phyloP scores from a whole-genome alignment of 2,888 invertebrate species.

The Meghimatium bilineatum region DNA sequence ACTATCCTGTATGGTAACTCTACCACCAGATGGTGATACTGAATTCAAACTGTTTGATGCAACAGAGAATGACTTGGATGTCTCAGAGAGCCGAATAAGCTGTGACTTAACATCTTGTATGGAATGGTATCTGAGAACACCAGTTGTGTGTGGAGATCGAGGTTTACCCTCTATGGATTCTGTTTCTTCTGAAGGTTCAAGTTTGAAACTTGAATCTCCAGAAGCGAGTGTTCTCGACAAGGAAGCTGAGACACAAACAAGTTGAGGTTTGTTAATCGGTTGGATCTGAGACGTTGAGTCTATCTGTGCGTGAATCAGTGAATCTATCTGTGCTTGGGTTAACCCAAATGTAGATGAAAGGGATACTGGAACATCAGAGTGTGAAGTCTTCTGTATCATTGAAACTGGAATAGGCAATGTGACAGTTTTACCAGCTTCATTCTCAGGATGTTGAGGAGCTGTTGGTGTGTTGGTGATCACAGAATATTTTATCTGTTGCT shows the following conservation, averaged over 20 bases:
- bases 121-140: conserved; percentile 19
- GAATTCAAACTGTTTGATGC: conserved; percentile 20
- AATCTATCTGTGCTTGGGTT: background rate
- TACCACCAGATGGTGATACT: conserved; percentile 13
- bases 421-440: background rate
- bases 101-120: background rate
- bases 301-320: background rate
- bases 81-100: background rate
- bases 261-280: conserved; percentile 31
- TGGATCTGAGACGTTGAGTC: conserved; percentile 16
- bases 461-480: background rate
- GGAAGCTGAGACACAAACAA: conserved; percentile 31
- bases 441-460: background rate
- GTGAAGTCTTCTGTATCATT: conserved; percentile 13
- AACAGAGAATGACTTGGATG: conserved; percentile 26
- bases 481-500: conserved; percentile 4
- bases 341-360: background rate
- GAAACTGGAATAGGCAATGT: background rate
- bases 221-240: background rate
- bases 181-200: background rate
- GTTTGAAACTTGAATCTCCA: conserved; percentile 6
- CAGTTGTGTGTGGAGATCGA: conserved; percentile 15
- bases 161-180: conserved; percentile 18
- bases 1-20: conserved; percentile 37
- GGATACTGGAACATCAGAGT: background rate